Base-by-base conservation (phyloP, 2,113 vertebrate species). In the Noctilio leporinus region DNA sequence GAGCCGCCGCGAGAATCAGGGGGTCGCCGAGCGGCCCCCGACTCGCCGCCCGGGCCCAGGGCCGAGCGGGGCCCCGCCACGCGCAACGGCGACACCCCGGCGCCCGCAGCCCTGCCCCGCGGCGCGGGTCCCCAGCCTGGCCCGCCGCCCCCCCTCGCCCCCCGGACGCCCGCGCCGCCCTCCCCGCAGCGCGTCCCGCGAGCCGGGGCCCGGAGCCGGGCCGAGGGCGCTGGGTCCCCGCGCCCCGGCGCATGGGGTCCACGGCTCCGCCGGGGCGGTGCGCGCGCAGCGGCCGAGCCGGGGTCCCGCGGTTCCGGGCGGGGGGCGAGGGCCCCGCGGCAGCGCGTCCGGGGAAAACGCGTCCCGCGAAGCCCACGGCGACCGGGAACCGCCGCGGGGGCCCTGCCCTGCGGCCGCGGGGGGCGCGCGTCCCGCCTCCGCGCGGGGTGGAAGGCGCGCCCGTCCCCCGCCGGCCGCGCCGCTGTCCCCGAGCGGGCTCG, bases 1-100 rank as follows among this genome's bases (percentile, higher is more conserved):
- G 45, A 1, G 0, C 0, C 0, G 3, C 22, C 2, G 30, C 0
- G 53, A 30, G 85, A 30, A 38, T 17, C 0, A 8, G 53, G 22
- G 45, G 38, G 53, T 40, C 40, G 20, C 72, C 8, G 5, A 20
- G 83, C 57, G 14, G 81, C 20, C 30, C 65, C 76, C 45, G 17
- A 35, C 59, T 43, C 15, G 67, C 55, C 7, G 73, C 75, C 51
- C 30, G 30, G 67, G 47, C 53, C 38, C 4, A 62, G 16, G 43
- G 51, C 33, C 65, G 12, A 45, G 17, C 57, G 1, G 2, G 84
- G 49, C 80, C 96, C 73, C 8, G 69, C 85, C 2, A 88, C 62
- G 55, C 4, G 45, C 62, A 1, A 47, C 4, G 14, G 91, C 81
- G 51, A 75, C 64, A 28, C 64, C 85, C 78, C 38, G 5, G 20